Evolutionary conservation across 2,113 vertebrate species (phyloP), one percentile per base, ranked within the genome.

Genomic region (Trochalopteron elliotii): DNA sequence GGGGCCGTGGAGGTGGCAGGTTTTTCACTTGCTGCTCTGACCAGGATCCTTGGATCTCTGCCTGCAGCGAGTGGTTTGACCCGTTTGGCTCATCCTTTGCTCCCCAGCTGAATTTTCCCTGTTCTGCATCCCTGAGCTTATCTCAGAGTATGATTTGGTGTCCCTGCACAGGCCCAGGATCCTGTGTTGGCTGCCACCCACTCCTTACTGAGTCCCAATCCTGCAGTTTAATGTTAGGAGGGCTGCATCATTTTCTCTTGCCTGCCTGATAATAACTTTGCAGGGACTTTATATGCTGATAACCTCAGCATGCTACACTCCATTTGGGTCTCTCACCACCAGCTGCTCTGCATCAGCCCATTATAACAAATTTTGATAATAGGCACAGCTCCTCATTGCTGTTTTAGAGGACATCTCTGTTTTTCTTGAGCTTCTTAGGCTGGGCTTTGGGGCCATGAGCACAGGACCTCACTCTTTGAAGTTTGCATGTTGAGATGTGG

Each of bases 161-260:
- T 49, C 40, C 45, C 37, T 60, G 37, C 6, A 3, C 5, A 45
- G 37, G 11, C 15, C 44, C 44, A 22, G 21, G 23, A 31, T 49
- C 12, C 35, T 22, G 35, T 33, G 47, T 6, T 61, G 91, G 57
- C 50, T 88, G 57, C 28, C 63, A 69, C 15, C 11, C 25, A 5
- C 0, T 1, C 2, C 21, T 52, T 14, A 7, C 40, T 7, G 37
- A 83, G 25, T 35, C 24, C 18, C 19, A 42, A 0, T 53, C 60
- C 18, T 27, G 39, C 35, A 30, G 21, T 23, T 72, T 28, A 27
- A 12, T 37, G 28, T 39, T 52, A 18, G 76, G 47, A 31, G 10
- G 70, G 49, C 10, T 74, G 68, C 9, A 18, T 7, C 1, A 65
- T 27, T 79, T 81, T 49, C 25, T 68, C 27, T 47, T 19, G n/a